phyloP scores from a whole-genome alignment of 2,797 vertebrate species.

The Holocentrus rufus region DNA sequence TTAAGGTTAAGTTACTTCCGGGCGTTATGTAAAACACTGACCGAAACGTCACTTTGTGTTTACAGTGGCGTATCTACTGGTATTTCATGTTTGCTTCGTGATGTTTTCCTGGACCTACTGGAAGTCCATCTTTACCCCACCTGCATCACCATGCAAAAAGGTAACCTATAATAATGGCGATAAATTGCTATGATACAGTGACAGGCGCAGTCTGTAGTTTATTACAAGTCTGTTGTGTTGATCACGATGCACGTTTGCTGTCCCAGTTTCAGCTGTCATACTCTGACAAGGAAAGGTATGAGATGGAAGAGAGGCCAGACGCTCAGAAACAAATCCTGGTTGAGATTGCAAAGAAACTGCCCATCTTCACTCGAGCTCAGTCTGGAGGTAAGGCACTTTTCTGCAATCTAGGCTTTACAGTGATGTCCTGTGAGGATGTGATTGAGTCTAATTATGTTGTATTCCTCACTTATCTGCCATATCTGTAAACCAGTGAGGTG shows the following conservation, averaged over 20 bases:
- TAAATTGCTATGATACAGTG: not conserved
- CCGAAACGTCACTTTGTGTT: slow-evolving; percentile 34
- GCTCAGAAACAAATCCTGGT: slow-evolving; percentile 92
- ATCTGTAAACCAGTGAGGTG: slow-evolving; percentile 5
- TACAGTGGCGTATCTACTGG: slow-evolving; percentile 90
- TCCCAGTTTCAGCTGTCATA: slow-evolving; percentile 93
- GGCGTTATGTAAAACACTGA: not conserved
- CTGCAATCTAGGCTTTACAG: not conserved
- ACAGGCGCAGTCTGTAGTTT: not conserved
- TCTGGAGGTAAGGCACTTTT: slow-evolving; percentile 85
- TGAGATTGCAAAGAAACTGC: slow-evolving; percentile 91
- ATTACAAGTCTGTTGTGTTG: not conserved
- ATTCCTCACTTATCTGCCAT: not conserved
- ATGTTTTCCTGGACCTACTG: slow-evolving; percentile 98
- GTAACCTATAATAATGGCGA: slow-evolving; percentile 70
- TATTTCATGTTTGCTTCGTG: slow-evolving; percentile 94
- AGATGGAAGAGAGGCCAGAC: slow-evolving; percentile 93
- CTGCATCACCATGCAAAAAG: slow-evolving; percentile 92
- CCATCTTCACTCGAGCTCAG: slow-evolving; percentile 91
- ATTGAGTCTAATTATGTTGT: not conserved
- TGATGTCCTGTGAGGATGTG: not conserved
- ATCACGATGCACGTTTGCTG: slow-evolving; percentile 9
- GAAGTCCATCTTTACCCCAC: slow-evolving; percentile 96
- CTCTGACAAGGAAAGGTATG: slow-evolving; percentile 93
- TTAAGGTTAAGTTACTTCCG: not conserved